A percentile compares a stretch with the other conserved stretches of the same genome.
phyloP scores from a whole-genome alignment of 2,888 invertebrate species.

The Oscheius sp. region DNA sequence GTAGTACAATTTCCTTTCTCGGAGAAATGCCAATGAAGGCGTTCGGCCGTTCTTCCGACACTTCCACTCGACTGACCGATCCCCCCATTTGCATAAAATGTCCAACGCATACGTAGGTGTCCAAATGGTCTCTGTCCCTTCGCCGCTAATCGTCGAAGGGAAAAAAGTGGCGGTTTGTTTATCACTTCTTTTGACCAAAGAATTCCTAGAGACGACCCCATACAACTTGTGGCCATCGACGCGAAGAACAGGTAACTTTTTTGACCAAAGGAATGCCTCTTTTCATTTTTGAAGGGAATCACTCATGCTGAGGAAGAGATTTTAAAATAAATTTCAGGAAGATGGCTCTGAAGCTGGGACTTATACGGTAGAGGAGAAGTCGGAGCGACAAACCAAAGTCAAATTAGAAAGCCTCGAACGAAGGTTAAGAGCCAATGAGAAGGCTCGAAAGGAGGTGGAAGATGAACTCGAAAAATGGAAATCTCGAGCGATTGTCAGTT shows the following conservation, averaged over 20 bases:
- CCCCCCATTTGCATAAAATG: conserved; percentile 4
- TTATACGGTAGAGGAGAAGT: conserved; percentile 39
- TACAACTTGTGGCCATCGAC: conserved; percentile 16
- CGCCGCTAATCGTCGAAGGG: conserved; percentile 9
- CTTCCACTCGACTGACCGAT: not conserved
- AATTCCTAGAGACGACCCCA: conserved; percentile 3
- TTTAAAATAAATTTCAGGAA: conserved; percentile 2
- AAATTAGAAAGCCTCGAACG: conserved; percentile 49
- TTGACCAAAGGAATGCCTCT: too few species aligned
- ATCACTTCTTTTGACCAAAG: not conserved
- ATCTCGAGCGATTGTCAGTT: conserved; percentile 27
- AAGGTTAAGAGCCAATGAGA: conserved; percentile 45
- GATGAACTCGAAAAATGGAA: conserved; percentile 49
- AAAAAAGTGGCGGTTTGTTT: not conserved
- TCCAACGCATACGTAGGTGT: conserved; percentile 1
- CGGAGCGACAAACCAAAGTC: conserved; percentile 47
- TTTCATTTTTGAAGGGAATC: too few species aligned
- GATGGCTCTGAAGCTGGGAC: conserved; percentile 32
- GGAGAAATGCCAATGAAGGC: not conserved
- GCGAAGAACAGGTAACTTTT: not conserved
- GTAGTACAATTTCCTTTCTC: not conserved
- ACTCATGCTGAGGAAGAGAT: too few species aligned
- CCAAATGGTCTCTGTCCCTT: not conserved
- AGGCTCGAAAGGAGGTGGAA: conserved; percentile 43
- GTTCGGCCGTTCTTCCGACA: conserved; percentile 25